These are phyloP conservation scores for Xenus cinereus DNA, from an alignment of 2,113 vertebrate genomes.

Conservation along the genomic window DNA sequence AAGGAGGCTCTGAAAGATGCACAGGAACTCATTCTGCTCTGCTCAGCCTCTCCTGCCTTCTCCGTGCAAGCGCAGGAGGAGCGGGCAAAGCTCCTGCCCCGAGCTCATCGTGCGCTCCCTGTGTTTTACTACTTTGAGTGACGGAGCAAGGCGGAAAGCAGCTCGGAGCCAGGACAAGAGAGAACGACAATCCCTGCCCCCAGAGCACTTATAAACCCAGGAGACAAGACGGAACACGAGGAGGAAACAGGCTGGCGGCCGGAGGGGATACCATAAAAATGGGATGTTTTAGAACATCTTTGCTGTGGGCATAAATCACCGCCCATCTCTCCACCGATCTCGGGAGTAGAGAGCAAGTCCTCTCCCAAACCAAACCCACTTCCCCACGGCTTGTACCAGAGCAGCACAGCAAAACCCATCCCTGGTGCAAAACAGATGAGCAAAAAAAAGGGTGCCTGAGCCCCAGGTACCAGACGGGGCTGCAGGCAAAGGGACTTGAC, in stretches of 20 bases:
- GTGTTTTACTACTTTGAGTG: background rate
- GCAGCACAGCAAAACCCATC: background rate
- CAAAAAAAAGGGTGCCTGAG: background rate
- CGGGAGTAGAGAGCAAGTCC: background rate
- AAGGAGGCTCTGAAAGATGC: fast-evolving
- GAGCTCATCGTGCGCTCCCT: fast-evolving
- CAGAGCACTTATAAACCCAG: background rate
- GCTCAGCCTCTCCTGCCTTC: background rate
- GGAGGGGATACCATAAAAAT: conserved; percentile 41
- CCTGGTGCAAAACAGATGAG: background rate
- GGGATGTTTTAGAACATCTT: background rate
- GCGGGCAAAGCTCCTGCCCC: background rate
- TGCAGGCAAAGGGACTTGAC: background rate
- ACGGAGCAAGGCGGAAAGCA: background rate
- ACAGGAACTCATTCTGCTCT: background rate
- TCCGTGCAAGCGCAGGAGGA: background rate
- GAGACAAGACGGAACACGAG: conserved; percentile 44
- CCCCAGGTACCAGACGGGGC: background rate
- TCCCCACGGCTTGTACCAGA: background rate
- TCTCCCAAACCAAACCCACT: background rate
- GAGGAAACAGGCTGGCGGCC: conserved; percentile 37
- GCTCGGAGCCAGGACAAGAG: background rate
- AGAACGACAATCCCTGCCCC: background rate
- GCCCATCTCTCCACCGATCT: background rate
- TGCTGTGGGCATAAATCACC: conserved; percentile 40